Percentiles rank a stretch among this genome's conserved stretches.
These are phyloP conservation scores for Microcaecilia unicolor DNA, from an alignment of 2,797 vertebrate genomes.

Conservation along the genomic window DNA sequence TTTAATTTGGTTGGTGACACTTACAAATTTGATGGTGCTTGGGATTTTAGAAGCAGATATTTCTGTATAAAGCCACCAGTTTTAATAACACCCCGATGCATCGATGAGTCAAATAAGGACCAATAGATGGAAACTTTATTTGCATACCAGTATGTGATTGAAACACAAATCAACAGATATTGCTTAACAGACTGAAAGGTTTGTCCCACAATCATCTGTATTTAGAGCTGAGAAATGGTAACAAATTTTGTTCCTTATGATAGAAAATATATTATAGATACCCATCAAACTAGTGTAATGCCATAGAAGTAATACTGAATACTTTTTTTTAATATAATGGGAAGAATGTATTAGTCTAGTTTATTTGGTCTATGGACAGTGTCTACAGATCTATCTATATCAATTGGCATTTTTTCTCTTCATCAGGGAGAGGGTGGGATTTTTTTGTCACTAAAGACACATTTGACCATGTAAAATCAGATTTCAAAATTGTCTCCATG, in stretches of 20 bases:
- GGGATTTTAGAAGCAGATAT: background rate
- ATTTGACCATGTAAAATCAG: no score
- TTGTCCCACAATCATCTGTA: slow-evolving; percentile 2
- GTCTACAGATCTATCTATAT: no score
- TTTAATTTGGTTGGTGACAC: no score
- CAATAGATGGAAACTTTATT: background rate
- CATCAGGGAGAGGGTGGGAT: no score
- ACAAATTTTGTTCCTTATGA: slow-evolving; percentile 1
- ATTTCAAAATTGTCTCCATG: no score
- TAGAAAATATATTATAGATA: background rate
- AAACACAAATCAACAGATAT: background rate
- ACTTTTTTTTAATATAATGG: slow-evolving; percentile 1
- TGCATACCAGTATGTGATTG: background rate
- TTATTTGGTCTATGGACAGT: slow-evolving; percentile 22
- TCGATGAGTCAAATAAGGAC: background rate
- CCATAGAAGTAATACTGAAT: slow-evolving; percentile 6
- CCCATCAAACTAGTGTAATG: slow-evolving; percentile 19
- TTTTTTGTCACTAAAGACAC: no score
- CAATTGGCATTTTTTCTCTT: no score
- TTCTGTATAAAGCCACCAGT: background rate
- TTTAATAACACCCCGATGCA: background rate
- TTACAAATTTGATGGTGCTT: background rate
- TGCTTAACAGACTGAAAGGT: background rate
- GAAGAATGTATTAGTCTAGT: slow-evolving; percentile 9
- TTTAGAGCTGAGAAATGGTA: slow-evolving; percentile 3